Percentiles rank a stretch among this genome's conserved stretches.
phyloP scores from a whole-genome alignment of 2,888 invertebrate species.

The Cloeon dipterum region DNA sequence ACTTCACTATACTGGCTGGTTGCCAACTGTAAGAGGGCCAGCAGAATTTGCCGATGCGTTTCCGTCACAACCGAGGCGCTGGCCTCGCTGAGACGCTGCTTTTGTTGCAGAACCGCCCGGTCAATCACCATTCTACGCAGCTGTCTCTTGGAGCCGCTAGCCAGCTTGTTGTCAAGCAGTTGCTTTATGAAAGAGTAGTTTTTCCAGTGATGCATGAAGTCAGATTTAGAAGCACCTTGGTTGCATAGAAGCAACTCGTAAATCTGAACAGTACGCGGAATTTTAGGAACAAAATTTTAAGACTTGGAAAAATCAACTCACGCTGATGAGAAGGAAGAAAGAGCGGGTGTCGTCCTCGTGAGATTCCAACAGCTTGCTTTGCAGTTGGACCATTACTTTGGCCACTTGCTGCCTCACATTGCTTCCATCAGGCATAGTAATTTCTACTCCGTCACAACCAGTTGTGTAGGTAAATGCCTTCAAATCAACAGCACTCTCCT shows the following conservation, averaged over 20 bases:
- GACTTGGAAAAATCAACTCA: constrained; percentile 9
- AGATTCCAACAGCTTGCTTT: constrained; percentile 34
- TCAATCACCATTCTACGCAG: constrained; percentile 38
- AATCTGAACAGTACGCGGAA: constrained; percentile 27
- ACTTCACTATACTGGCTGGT: constrained; percentile 44
- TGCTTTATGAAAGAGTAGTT: constrained; percentile 36
- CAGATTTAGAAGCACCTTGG: constrained; percentile 24
- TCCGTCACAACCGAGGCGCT: constrained; percentile 19
- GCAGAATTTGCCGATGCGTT: constrained; percentile 30
- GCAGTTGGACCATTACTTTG: constrained; percentile 32
- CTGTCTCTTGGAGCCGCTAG: constrained; percentile 29
- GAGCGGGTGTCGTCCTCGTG: constrained; percentile 63
- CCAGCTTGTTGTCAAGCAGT: constrained; percentile 35
- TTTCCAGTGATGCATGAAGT: constrained; percentile 40
- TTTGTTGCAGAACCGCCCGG: constrained; percentile 39
- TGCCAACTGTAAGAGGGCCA: constrained; percentile 34
- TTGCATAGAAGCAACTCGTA: constrained; percentile 37
- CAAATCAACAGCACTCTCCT: constrained; percentile 30
- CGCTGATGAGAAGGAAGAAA: constrained; percentile 28
- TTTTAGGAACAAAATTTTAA: constrained; percentile 2
- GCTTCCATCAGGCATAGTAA: constrained; percentile 36
- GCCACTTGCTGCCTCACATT: constrained; percentile 42
- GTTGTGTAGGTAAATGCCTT: constrained; percentile 15
- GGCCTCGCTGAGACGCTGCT: constrained; percentile 19
- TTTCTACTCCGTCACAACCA: constrained; percentile 13